Evolutionary conservation across 2,113 vertebrate genomes (phyloP).

Genomic region (Balaeniceps rex): DNA sequence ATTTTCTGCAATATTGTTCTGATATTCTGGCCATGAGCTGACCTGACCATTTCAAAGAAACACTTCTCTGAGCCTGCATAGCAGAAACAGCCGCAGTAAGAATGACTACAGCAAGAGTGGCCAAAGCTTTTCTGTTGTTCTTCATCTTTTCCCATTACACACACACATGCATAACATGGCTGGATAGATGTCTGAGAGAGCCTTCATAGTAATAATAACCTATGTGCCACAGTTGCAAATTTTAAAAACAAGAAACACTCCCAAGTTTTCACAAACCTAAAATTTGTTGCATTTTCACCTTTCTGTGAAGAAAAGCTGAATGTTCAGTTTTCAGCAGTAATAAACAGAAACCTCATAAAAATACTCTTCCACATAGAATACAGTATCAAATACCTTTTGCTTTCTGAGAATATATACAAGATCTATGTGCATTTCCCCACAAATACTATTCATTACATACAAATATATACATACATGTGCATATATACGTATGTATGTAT

Average conservation of each 20-base stretch:
- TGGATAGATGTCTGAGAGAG: not conserved
- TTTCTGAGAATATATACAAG: not conserved
- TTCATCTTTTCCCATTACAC: not conserved
- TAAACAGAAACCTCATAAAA: not conserved
- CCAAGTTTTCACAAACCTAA: not conserved
- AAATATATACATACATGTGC: rapidly evolving
- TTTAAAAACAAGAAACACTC: not conserved
- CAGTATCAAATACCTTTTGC: not conserved
- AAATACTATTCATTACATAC: not conserved
- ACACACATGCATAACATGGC: not conserved
- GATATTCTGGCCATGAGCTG: not conserved
- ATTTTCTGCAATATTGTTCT: not conserved
- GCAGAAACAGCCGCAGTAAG: not conserved
- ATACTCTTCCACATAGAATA: not conserved
- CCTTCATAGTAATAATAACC: not conserved
- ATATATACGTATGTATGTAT: too few species aligned
- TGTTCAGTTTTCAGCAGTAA: not conserved
- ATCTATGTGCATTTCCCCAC: not conserved
- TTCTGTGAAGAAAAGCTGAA: not conserved
- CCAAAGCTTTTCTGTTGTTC: not conserved
- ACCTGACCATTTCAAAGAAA: not conserved
- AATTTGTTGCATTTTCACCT: not conserved
- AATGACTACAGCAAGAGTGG: not conserved
- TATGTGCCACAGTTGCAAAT: not conserved
- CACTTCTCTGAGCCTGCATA: not conserved